Percentiles rank a stretch among this genome's conserved stretches.
These are phyloP conservation scores for Ophioninae sp. DNA, from an alignment of 2,888 invertebrate genomes.

Conservation along the genomic window DNA sequence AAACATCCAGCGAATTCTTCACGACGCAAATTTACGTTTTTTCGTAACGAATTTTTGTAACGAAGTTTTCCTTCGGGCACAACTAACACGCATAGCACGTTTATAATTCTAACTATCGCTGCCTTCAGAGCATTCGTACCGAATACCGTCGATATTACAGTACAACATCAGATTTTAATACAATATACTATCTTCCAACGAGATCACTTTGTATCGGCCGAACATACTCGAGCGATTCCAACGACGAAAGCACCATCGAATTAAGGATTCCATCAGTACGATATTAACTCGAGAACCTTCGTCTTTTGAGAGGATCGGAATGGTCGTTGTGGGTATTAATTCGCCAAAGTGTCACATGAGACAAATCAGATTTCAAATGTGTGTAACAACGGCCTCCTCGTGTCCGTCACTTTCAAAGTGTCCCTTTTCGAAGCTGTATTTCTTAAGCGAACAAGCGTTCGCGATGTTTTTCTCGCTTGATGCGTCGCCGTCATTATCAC, in stretches of 20 bases:
- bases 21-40: not conserved
- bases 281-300: not conserved
- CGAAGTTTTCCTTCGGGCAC: no score
- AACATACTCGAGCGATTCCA: not conserved
- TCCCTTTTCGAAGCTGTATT: conserved; percentile 63
- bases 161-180: not conserved
- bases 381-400: conserved; percentile 37
- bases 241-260: not conserved
- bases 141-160: not conserved
- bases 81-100: not conserved
- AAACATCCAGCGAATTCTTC: not conserved
- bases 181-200: not conserved
- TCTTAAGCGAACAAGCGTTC: conserved; percentile 48
- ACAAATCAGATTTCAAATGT: conserved; percentile 40
- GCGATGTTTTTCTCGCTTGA: conserved; percentile 5
- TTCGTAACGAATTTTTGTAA: not conserved
- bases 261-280: not conserved
- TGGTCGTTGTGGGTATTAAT: conserved; percentile 1
- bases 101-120: not conserved
- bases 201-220: not conserved
- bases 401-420: conserved; percentile 2
- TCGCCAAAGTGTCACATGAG: not conserved
- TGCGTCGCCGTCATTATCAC: not conserved
- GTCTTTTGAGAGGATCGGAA: conserved; percentile 35
- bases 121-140: not conserved